These are phyloP conservation scores for Gastrophysa polygoni DNA, from an alignment of 2,888 invertebrate genomes.

Conservation along the genomic window DNA sequence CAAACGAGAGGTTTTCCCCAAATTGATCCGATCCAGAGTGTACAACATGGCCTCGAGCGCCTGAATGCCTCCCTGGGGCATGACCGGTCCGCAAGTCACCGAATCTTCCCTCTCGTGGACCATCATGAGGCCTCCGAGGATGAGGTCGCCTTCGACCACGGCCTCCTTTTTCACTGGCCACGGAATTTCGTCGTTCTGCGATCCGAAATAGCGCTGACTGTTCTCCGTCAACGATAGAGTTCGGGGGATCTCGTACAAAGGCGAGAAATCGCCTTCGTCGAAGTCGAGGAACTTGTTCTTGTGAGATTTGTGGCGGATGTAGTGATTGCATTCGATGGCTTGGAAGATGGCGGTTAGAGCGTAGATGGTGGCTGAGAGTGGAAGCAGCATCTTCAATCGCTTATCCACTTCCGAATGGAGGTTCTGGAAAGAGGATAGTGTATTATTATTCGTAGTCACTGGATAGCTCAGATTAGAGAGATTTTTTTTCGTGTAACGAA, in stretches of 20 bases:
- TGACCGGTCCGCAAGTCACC: conserved; percentile 88
- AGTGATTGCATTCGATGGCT: neutral
- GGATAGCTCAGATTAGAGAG: too few species aligned
- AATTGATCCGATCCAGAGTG: conserved; percentile 82
- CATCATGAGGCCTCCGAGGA: conserved; percentile 94
- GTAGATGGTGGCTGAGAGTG: neutral
- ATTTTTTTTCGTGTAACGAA: too few species aligned
- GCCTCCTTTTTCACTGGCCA: conserved; percentile 90
- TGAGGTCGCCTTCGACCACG: conserved; percentile 84
- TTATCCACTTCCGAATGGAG: too few species aligned
- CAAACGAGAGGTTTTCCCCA: conserved; percentile 67
- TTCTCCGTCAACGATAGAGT: conserved; percentile 16
- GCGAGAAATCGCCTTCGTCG: neutral
- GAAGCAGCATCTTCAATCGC: too few species aligned
- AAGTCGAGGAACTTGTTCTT: neutral
- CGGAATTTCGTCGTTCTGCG: conserved; percentile 48
- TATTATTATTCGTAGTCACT: too few species aligned
- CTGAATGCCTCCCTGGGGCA: conserved; percentile 91
- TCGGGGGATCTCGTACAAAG: neutral
- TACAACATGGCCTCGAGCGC: conserved; percentile 92
- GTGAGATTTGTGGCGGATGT: neutral
- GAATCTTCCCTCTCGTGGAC: conserved; percentile 89
- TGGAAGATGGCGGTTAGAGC: neutral
- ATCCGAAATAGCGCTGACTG: conserved; percentile 36
- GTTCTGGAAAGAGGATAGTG: too few species aligned